phyloP scores from a whole-genome alignment of 2,113 vertebrate species.

The Pongo pygmaeus region DNA sequence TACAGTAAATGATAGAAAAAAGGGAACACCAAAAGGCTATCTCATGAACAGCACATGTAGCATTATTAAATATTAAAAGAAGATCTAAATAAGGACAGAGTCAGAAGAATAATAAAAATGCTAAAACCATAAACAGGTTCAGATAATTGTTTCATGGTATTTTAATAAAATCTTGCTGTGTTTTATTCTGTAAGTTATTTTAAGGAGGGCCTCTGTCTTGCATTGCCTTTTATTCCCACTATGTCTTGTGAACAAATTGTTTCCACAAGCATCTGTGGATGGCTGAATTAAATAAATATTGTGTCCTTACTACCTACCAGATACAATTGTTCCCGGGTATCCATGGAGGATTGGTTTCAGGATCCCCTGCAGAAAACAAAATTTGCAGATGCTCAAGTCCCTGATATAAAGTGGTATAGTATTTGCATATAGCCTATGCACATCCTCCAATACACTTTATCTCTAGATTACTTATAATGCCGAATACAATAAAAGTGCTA shows the following conservation, averaged over 20 bases:
- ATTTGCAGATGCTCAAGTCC: not conserved
- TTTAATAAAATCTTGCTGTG: not conserved
- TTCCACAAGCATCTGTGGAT: not conserved
- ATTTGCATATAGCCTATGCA: not conserved
- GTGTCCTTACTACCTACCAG: not conserved
- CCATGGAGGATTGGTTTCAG: not conserved
- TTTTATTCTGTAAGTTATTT: not conserved
- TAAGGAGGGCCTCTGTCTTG: not conserved
- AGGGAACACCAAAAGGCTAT: not conserved
- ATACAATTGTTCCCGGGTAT: not conserved
- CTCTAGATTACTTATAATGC: not conserved
- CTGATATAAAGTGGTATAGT: not conserved
- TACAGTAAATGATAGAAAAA: not conserved
- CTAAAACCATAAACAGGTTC: not conserved
- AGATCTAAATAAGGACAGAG: not conserved
- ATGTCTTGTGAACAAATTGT: not conserved
- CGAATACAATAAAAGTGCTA: not conserved
- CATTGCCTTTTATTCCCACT: not conserved
- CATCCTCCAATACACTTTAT: not conserved
- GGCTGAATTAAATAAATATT: constrained; percentile 23
- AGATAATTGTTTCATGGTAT: not conserved
- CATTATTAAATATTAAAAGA: not conserved
- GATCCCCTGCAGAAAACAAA: not conserved
- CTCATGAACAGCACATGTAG: not conserved
- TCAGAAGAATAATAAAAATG: not conserved